Conservation (phyloP, 1,140 invertebrate species). For the Lerema accius region DNA sequence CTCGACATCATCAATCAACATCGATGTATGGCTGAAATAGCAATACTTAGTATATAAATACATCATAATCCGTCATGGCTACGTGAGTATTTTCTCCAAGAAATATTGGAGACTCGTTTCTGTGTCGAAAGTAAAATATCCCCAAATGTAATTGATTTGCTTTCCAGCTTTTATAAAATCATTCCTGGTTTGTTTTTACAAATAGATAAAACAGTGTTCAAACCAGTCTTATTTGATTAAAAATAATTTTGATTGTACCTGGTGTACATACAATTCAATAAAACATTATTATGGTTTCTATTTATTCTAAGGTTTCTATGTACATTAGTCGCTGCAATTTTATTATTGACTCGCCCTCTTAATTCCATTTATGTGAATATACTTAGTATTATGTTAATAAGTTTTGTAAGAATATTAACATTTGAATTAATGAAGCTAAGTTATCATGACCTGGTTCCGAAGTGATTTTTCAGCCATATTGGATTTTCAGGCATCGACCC, state of each 20-base stretch:
- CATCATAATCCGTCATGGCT: conserved; percentile 66
- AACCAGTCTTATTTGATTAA: too few relatives aligned
- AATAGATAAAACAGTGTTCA: too few relatives aligned
- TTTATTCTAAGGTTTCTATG: too few relatives aligned
- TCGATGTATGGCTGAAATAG: conserved; percentile 46
- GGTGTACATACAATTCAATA: too few relatives aligned
- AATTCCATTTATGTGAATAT: too few relatives aligned
- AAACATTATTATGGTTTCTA: too few relatives aligned
- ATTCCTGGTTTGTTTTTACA: too few relatives aligned
- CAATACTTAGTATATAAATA: conserved; percentile 54
- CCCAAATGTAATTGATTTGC: conserved; percentile 4
- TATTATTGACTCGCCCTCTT: too few relatives aligned
- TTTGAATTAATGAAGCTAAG: neutral
- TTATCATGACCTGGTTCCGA: neutral
- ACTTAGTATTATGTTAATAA: too few relatives aligned
- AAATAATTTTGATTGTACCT: too few relatives aligned
- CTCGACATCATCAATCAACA: conserved; percentile 58
- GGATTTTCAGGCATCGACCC: neutral
- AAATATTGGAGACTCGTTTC: conserved; percentile 27
- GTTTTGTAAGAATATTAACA: too few relatives aligned
- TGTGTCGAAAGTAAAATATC: conserved; percentile 26
- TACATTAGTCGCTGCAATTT: too few relatives aligned
- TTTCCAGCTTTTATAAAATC: neutral
- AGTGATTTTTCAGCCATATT: conserved; percentile 4
- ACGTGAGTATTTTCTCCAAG: conserved; percentile 42